Evolutionary conservation across 2,888 invertebrate genomes (phyloP).

Genomic region (Troides aeacus): DNA sequence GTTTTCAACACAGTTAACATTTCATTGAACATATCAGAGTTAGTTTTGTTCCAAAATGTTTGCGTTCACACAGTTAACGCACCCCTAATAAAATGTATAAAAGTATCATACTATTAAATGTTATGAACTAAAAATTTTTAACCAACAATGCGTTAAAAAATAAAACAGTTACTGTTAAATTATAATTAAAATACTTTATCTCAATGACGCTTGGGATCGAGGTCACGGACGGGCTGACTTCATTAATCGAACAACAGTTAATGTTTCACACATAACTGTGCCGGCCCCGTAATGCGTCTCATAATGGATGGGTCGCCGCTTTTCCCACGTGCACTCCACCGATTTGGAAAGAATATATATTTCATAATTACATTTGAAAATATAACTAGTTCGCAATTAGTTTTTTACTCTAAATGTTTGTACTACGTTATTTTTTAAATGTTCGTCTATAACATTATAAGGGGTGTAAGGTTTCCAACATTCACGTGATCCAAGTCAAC

Average conservation of each 20-base stretch:
- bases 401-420: not conserved
- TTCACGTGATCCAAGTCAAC: too few species aligned
- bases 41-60: too few species aligned
- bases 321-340: conserved; percentile 46
- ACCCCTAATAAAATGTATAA: too few species aligned
- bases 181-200: conserved; percentile 12
- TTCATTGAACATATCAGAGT: too few species aligned
- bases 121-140: not conserved
- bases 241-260: conserved; percentile 32
- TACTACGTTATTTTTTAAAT: not conserved
- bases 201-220: conserved; percentile 23
- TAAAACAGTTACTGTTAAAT: not conserved
- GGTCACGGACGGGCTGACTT: conserved; percentile 21
- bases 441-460: too few species aligned
- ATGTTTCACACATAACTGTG: conserved; percentile 36
- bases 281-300: conserved; percentile 33
- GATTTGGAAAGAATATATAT: conserved; percentile 41
- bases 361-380: not conserved
- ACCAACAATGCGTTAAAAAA: not conserved
- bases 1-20: too few species aligned
- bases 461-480: too few species aligned
- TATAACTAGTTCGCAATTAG: not conserved
- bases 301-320: conserved; percentile 41
- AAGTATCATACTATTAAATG: too few species aligned
- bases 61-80: too few species aligned